phyloP scores from a whole-genome alignment of 2,888 invertebrate species.

The Hartigia nigra region DNA sequence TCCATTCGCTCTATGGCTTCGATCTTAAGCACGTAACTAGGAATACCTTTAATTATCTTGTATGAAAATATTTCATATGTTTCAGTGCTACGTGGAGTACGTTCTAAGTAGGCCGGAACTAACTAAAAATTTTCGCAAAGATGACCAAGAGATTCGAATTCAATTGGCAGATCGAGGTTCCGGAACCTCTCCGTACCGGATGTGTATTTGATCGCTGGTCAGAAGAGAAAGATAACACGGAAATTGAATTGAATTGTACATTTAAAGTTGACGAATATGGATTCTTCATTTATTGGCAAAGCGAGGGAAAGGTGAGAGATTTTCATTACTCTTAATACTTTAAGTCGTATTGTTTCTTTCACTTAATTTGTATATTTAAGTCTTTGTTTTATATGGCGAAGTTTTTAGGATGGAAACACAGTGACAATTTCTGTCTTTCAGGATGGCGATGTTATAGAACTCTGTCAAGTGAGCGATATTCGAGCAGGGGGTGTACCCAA shows the following conservation, averaged over 20 bases:
- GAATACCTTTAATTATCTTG: not conserved
- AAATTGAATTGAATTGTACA: slow-evolving; percentile 86
- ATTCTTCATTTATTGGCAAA: slow-evolving; percentile 99
- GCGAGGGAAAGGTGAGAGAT: slow-evolving; percentile 86
- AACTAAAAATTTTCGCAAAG: slow-evolving; percentile 28
- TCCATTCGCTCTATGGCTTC: not conserved
- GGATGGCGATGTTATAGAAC: slow-evolving; percentile 98
- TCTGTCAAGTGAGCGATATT: slow-evolving; percentile 98
- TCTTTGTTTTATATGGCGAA: not conserved
- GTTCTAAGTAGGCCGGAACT: too few relatives aligned
- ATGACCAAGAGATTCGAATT: slow-evolving; percentile 99
- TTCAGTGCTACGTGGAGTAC: not conserved
- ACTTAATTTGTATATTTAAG: not conserved
- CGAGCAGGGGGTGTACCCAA: slow-evolving; percentile 93
- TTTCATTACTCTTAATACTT: not conserved
- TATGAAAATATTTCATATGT: not conserved
- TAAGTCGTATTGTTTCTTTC: not conserved
- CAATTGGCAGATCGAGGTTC: slow-evolving; percentile 97
- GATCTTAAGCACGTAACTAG: not conserved
- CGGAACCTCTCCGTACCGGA: slow-evolving; percentile 86
- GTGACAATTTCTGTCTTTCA: slow-evolving; percentile 59
- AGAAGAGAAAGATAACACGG: slow-evolving; percentile 94
- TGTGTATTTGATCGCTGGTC: slow-evolving; percentile 97
- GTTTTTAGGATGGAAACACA: not conserved
- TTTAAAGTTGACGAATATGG: slow-evolving; percentile 98